phyloP scores from a whole-genome alignment of 2,113 vertebrate species.

The Hiodon tergisus region DNA sequence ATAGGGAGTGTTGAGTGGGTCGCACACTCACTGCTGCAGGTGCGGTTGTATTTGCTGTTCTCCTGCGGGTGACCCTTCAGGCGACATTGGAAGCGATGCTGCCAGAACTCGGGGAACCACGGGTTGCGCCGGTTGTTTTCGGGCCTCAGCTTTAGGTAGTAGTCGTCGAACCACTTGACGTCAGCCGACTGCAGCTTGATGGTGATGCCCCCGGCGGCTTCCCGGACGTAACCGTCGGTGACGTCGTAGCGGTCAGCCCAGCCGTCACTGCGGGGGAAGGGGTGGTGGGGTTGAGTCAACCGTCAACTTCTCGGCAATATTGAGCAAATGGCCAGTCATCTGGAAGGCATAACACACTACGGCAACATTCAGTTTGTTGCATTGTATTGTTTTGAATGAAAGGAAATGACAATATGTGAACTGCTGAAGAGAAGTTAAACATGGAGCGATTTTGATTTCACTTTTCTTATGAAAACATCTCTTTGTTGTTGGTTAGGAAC shows the following conservation, averaged over 20 bases:
- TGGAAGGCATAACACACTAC: too few relatives aligned
- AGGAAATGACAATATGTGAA: too few relatives aligned
- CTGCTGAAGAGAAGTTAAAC: too few relatives aligned
- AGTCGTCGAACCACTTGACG: conserved; percentile 97
- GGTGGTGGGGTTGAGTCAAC: neutral
- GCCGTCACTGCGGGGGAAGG: conserved; percentile 73
- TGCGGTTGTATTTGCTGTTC: conserved; percentile 86
- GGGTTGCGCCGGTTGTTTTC: conserved; percentile 91
- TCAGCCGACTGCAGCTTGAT: conserved; percentile 98
- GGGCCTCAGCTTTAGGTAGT: conserved; percentile 89
- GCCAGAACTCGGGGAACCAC: conserved; percentile 99
- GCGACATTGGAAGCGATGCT: conserved; percentile 87
- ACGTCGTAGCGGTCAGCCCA: conserved; percentile 97
- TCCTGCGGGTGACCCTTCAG: conserved; percentile 87
- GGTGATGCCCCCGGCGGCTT: conserved; percentile 92
- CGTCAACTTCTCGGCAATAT: neutral
- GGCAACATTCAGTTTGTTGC: too few relatives aligned
- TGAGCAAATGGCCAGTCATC: too few relatives aligned
- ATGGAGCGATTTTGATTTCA: too few relatives aligned
- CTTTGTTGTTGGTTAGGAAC: too few relatives aligned
- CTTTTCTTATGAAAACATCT: too few relatives aligned
- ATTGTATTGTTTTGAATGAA: too few relatives aligned
- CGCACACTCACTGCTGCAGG: conserved; percentile 83
- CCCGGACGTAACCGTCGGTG: conserved; percentile 86
- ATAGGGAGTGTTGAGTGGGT: neutral